Percentiles rank a stretch among this genome's conserved stretches.
phyloP scores from a whole-genome alignment of 2,113 vertebrate species.

The Anoura caudifer region DNA sequence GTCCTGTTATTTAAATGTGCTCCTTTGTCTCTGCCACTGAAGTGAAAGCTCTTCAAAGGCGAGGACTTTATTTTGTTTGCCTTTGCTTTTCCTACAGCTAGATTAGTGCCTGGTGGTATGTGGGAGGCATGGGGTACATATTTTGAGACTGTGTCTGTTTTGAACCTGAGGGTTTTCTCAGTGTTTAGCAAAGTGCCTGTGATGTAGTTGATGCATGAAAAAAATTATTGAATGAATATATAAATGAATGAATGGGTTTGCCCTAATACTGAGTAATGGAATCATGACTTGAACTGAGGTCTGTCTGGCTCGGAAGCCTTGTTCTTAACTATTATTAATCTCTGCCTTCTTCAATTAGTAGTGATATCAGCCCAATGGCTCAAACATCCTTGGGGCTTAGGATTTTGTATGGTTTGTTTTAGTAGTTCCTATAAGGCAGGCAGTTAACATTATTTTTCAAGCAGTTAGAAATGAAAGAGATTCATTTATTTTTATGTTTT shows the following conservation, averaged over 20 bases:
- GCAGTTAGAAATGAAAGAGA: not conserved
- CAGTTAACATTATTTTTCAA: slow-evolving; percentile 7
- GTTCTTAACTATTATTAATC: not conserved
- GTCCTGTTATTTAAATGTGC: not conserved
- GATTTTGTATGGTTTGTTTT: not conserved
- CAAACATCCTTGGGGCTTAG: not conserved
- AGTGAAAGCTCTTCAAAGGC: not conserved
- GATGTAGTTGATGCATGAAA: not conserved
- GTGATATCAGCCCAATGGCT: not conserved
- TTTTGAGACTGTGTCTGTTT: not conserved
- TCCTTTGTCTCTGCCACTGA: not conserved
- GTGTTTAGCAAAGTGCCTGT: not conserved
- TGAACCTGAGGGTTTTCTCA: not conserved
- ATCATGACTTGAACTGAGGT: not conserved
- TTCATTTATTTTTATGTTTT: not conserved
- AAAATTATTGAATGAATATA: not conserved
- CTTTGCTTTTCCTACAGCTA: not conserved
- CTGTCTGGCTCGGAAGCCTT: not conserved
- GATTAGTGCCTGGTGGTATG: not conserved
- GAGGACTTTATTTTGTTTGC: not conserved
- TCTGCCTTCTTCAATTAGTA: not conserved
- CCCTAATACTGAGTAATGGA: not conserved
- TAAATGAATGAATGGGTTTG: not conserved
- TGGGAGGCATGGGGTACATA: not conserved
- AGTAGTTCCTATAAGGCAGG: not conserved